Percentiles rank a stretch among this genome's conserved stretches.
Evolutionary conservation across 2,888 invertebrate species (phyloP).

Genomic region (Rhagonycha fulva): DNA sequence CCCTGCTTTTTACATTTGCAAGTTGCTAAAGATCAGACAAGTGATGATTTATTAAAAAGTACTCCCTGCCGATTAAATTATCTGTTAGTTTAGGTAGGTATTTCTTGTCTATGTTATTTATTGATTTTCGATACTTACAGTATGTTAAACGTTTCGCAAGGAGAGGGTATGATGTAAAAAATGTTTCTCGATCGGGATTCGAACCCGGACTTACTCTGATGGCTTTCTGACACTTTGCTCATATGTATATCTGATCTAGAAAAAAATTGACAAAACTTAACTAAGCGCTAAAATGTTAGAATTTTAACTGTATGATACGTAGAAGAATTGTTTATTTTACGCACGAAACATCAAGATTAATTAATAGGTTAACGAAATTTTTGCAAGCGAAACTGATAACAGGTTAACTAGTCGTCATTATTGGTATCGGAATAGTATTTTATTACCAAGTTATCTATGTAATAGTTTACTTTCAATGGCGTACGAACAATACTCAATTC

Average conservation of each 20-base stretch:
- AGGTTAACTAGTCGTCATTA: constrained; percentile 20
- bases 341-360: background rate
- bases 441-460: constrained; percentile 11
- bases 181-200: background rate
- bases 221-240: no score
- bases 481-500: constrained; percentile 11
- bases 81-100: background rate
- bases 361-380: background rate
- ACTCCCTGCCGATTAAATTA: constrained; percentile 8
- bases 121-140: background rate
- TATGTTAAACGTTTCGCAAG: background rate
- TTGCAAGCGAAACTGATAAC: constrained; percentile 16
- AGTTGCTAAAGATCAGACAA: constrained; percentile 12
- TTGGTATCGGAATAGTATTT: constrained; percentile 10
- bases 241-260: no score
- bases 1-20: constrained; percentile 6
- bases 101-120: constrained; percentile 1
- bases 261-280: background rate
- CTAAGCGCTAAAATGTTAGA: no score
- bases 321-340: background rate
- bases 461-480: constrained; percentile 20
- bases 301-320: no score
- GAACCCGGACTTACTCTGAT: background rate
- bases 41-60: constrained; percentile 14
- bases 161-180: background rate